A percentile compares a stretch with the other conserved stretches of the same genome.
phyloP scores from a whole-genome alignment of 1,140 invertebrate genomes.

The Formica selysi region DNA sequence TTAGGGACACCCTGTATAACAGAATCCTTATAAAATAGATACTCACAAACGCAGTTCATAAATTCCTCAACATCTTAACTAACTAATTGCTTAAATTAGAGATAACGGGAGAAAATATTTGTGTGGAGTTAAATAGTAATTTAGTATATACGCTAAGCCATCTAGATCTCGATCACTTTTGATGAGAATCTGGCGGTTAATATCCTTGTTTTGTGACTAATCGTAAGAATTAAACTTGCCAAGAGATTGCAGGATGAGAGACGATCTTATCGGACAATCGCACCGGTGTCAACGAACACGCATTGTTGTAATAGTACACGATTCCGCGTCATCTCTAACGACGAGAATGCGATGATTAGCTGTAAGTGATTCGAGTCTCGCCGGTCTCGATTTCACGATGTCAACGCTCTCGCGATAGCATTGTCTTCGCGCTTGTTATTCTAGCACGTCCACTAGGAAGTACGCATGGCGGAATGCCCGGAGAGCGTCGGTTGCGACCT shows the following conservation, averaged over 20 bases:
- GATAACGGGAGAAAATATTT: too few species aligned
- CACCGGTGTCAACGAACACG: neutral
- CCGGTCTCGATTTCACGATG: slow-evolving; percentile 34
- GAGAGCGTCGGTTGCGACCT: slow-evolving; percentile 17
- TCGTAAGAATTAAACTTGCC: neutral
- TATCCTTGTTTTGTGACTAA: neutral
- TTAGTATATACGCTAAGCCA: too few species aligned
- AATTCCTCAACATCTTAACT: neutral
- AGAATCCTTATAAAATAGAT: too few species aligned
- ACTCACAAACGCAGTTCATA: neutral
- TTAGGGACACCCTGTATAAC: too few species aligned
- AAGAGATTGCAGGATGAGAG: neutral
- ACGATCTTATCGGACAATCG: neutral
- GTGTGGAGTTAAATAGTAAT: too few species aligned
- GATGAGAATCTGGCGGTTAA: neutral
- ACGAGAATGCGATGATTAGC: neutral
- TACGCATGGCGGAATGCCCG: slow-evolving; percentile 8
- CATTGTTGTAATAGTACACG: neutral
- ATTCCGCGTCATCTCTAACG: neutral
- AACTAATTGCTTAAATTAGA: neutral
- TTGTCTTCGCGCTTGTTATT: slow-evolving; percentile 45
- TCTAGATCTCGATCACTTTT: neutral
- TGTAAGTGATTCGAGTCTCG: slow-evolving; percentile 36
- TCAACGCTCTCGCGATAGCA: slow-evolving; percentile 26
- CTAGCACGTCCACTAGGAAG: slow-evolving; percentile 46